Evolutionary conservation across 2,888 invertebrate species (phyloP).

Genomic region (Notodonta ziczac): DNA sequence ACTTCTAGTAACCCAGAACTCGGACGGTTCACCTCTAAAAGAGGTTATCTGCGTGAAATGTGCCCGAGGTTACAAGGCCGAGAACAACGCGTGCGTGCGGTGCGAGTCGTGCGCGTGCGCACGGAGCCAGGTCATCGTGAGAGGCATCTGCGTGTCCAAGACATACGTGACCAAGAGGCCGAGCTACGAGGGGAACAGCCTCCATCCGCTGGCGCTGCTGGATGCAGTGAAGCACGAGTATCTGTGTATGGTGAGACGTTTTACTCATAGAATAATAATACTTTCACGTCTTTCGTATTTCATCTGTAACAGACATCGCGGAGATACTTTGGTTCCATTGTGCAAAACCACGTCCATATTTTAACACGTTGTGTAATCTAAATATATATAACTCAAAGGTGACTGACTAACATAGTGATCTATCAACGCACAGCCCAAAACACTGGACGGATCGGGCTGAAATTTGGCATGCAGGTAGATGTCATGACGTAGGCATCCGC

Average conservation of each 20-base stretch:
- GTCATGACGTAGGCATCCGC: no score
- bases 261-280: no score
- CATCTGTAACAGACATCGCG: no score
- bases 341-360: no score
- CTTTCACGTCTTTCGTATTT: no score
- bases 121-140: conserved; percentile 56
- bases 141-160: conserved; percentile 64
- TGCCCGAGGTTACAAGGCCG: conserved; percentile 60
- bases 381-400: no score
- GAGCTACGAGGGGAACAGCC: conserved; percentile 57
- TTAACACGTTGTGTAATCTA: no score
- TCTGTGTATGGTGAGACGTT: conserved; percentile 63
- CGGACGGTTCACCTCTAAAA: conserved; percentile 70
- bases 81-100: conserved; percentile 57
- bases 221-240: conserved; percentile 71
- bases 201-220: conserved; percentile 60
- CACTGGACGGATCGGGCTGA: no score
- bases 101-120: conserved; percentile 65
- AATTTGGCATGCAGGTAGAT: no score
- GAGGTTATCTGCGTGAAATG: conserved; percentile 76
- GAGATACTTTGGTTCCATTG: no score
- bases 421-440: no score
- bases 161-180: conserved; percentile 60
- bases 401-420: no score
- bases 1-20: conserved; percentile 68